Evolutionary conservation across 2,888 invertebrate species (phyloP), one percentile per base, ranked within the genome.

Genomic region (Phymatocera aterrima): DNA sequence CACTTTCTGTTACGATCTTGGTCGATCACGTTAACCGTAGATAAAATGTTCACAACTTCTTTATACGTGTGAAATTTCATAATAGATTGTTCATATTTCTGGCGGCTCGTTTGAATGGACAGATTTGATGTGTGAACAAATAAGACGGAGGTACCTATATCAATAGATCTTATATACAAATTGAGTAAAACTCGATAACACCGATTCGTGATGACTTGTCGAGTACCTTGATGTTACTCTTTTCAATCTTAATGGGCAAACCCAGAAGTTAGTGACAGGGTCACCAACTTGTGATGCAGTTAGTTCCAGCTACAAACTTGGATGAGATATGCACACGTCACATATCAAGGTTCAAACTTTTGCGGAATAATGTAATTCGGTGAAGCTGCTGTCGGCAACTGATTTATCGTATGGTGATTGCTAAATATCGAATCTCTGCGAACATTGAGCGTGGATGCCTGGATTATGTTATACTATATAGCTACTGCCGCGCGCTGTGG

Each of bases 401-500:
- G 68, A 28, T 28, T 46, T n/a, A 28, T 28, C 40, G 28, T 40
- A 37, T n/a, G 24, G 43, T 46, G 28, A 6, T 68, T 46, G 28
- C 68, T 8, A 8, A 68, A 40, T 68, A 43, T 68, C 68, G 28
- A 68, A 43, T 46, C 43, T 24, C 68, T 46, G 28, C 46, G 43
- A 68, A 28, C 24, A 31, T 68, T 28, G 46, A 46, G 40, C 46
- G 46, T 28, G 43, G 68, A 68, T 68, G 24, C 68, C 43, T 68
- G 46, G 46, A 15, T 28, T 28, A n/a, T 21, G 46, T 68, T 46
- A 68, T 46, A 46, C 68, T 46, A 40, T n/a, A n/a, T n/a, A n/a
- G n/a, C n/a, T n/a, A n/a, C n/a, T n/a, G 43, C 6, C 28, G 46
- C 68, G n/a, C 43, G 68, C 68, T 68, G 68, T 68, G 68, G 68